phyloP scores from a whole-genome alignment of 2,888 invertebrate genomes.

The Cylloceria caligata region DNA sequence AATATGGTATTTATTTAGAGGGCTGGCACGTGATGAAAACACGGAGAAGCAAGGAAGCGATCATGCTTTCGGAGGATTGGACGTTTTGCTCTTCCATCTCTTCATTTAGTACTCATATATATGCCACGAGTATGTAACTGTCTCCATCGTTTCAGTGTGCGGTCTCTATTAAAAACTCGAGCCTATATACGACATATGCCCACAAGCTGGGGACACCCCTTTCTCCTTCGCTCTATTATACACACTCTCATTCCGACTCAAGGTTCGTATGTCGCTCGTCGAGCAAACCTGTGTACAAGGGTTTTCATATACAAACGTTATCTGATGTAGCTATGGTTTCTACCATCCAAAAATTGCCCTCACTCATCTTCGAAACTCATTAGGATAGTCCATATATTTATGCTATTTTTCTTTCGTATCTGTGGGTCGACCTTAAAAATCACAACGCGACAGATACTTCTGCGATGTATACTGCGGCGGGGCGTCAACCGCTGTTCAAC shows the following conservation, averaged over 20 bases:
- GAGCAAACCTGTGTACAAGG: slow-evolving; percentile 44
- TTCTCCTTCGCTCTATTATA: slow-evolving; percentile 30
- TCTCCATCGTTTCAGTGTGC: slow-evolving; percentile 27
- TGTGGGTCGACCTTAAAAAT: slow-evolving; percentile 68
- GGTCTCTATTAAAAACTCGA: slow-evolving; percentile 61
- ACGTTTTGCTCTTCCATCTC: slow-evolving; percentile 52
- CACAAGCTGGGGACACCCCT: slow-evolving; percentile 60
- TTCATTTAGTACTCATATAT: slow-evolving; percentile 44
- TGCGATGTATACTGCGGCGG: slow-evolving; percentile 29
- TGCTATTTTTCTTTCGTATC: not conserved
- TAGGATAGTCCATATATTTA: slow-evolving; percentile 31
- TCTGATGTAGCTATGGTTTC: not conserved
- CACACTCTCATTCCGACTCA: slow-evolving; percentile 19
- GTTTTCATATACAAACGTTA: slow-evolving; percentile 35
- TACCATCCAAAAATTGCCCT: slow-evolving; percentile 6
- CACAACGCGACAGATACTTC: slow-evolving; percentile 70
- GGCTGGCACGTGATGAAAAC: slow-evolving; percentile 72
- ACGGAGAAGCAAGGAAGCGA: slow-evolving; percentile 41
- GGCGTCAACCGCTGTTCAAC: not conserved
- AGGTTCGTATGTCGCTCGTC: slow-evolving; percentile 39
- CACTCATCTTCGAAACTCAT: slow-evolving; percentile 30
- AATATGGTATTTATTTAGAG: slow-evolving; percentile 72
- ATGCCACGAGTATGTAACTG: not conserved
- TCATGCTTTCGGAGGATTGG: slow-evolving; percentile 58
- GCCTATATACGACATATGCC: slow-evolving; percentile 69